Evolutionary conservation across 2,888 invertebrate species (phyloP), one percentile per base, ranked within the genome.

Genomic region (Oegoconia quadripuncta): DNA sequence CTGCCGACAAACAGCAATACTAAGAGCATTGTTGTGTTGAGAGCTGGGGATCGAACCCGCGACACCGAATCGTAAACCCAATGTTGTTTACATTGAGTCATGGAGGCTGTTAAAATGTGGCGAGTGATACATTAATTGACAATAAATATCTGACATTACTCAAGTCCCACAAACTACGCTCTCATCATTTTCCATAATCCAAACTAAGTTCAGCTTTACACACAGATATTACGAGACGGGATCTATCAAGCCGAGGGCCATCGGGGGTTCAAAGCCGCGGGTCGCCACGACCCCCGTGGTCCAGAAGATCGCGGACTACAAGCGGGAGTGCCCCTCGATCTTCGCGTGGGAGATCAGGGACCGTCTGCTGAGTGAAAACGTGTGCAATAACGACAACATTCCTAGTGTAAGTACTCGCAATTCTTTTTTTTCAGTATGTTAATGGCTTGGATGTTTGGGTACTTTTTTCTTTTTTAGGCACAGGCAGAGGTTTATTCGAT

Each of bases 311-410:
- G 97, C 98, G 39, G 95, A 96, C 75, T 98, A 97, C 91, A 98
- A 98, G 88, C 89, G 97, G 37, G 98, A 98, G 79, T 98, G 98
- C 80, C 98, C 98, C 22, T 97, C 97, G 59, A 98, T 98, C 82
- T 98, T 98, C 88, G 98, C 98, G 33, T 98, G 98, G 98, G 98
- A 98, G 89, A 98, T 98, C 74, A 89, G 98, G 37, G 98, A 98
- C 72, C 92, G 97, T 69, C 91, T 98, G 59, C 90, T 98, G 39
- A 93, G 95, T 42, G 98, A 98, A 74, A 96, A 95, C 60, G 95
- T 97, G 61, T 98, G 98, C 91, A 97, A 96, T 86, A 96, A 96
- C 86, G 98, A 98, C 88, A 98, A 97, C 83, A 97, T 98, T 69
- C 98, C 98, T 57, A 97, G 97, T 84, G 98, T 98, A 88, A 97